Percentiles rank a stretch among this genome's conserved stretches.
These are phyloP conservation scores for Pollenia griseotomentosa DNA, from an alignment of 2,888 invertebrate genomes.

Conservation along the genomic window DNA sequence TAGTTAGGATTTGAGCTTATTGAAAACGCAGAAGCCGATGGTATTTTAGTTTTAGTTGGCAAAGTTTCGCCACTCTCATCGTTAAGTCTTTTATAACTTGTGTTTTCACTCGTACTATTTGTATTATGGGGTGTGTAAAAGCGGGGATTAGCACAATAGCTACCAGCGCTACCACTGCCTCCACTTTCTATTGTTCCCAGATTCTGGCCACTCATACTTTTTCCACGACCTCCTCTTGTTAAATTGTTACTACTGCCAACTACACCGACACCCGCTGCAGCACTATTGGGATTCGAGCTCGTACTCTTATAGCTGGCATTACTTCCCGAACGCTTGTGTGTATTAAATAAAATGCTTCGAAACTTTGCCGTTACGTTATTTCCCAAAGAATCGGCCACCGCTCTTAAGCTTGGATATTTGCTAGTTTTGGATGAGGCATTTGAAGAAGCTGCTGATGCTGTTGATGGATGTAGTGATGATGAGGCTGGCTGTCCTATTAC, in stretches of 20 bases:
- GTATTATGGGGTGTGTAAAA: conserved; percentile 77
- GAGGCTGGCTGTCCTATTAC: conserved; percentile 74
- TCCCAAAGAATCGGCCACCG: conserved; percentile 79
- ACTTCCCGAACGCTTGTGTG: conserved; percentile 80
- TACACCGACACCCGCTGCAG: conserved; percentile 20
- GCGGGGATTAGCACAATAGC: conserved; percentile 78
- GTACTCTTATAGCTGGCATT: conserved; percentile 81
- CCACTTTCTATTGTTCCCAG: conserved; percentile 76
- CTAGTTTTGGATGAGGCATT: conserved; percentile 79
- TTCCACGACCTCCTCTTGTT: conserved; percentile 67
- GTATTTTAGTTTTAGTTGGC: conserved; percentile 46
- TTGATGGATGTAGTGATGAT: conserved; percentile 79
- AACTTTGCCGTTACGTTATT: conserved; percentile 76
- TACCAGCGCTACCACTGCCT: conserved; percentile 81
- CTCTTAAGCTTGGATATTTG: conserved; percentile 78
- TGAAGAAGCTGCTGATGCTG: conserved; percentile 81
- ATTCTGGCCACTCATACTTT: conserved; percentile 74
- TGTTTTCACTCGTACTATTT: conserved; percentile 78
- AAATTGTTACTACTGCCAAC: conserved; percentile 79
- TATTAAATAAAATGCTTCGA: conserved; percentile 79
- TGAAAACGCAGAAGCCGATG: conserved; percentile 57
- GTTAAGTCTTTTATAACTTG: conserved; percentile 80
- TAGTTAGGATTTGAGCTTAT: conserved; percentile 76
- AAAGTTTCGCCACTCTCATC: conserved; percentile 72
- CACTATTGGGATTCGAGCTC: conserved; percentile 78